phyloP scores from a whole-genome alignment of 2,888 invertebrate genomes.

The Petrophora chlorosata region DNA sequence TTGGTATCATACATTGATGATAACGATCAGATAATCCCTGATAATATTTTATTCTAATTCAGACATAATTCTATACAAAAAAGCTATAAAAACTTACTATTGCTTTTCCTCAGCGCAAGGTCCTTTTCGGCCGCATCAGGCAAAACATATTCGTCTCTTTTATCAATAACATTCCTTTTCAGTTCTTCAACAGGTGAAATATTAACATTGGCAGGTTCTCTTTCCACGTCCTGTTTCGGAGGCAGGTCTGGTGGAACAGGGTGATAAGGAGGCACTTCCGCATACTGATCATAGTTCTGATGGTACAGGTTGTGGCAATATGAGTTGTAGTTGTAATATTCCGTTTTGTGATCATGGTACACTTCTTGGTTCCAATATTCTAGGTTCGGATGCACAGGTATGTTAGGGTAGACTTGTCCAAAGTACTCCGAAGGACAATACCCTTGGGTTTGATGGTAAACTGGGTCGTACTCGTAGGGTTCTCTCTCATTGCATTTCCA shows the following conservation, averaged over 20 bases:
- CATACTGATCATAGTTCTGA: constrained; percentile 64
- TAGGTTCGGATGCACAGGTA: constrained; percentile 59
- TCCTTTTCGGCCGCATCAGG: constrained; percentile 31
- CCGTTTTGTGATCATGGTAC: constrained; percentile 66
- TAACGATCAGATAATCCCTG: too few species aligned
- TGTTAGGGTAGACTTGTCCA: constrained; percentile 60
- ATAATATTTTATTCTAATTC: neutral
- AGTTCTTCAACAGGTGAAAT: constrained; percentile 25
- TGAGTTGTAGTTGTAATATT: constrained; percentile 67
- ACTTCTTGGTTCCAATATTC: constrained; percentile 70
- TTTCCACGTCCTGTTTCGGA: constrained; percentile 44
- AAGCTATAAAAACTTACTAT: constrained; percentile 55
- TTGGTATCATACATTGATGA: too few species aligned
- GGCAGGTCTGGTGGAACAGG: constrained; percentile 40
- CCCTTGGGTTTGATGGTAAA: constrained; percentile 56
- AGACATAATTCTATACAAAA: neutral
- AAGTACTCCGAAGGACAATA: constrained; percentile 64
- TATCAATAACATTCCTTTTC: constrained; percentile 26
- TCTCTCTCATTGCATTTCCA: constrained; percentile 67
- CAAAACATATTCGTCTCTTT: constrained; percentile 22
- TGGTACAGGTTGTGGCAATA: constrained; percentile 71
- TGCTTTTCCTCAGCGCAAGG: constrained; percentile 53
- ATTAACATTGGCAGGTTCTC: constrained; percentile 35
- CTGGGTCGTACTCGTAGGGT: constrained; percentile 57
- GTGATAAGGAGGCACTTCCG: constrained; percentile 43